phyloP scores from a whole-genome alignment of 1,140 invertebrate genomes.

The Oscheius sp. region DNA sequence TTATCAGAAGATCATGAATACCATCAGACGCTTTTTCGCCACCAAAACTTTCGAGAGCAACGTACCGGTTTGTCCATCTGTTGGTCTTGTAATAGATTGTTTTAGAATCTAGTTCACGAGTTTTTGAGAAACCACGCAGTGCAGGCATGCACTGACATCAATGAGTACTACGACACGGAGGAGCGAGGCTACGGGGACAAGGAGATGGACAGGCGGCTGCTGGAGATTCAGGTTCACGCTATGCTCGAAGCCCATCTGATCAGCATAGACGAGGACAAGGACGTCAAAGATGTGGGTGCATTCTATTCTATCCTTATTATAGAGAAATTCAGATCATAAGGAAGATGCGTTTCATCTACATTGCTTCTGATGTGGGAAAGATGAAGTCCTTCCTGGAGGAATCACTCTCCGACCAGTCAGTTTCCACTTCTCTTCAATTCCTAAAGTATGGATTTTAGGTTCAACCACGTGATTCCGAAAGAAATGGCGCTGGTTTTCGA shows the following conservation, averaged over 20 bases:
- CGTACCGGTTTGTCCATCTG: background rate
- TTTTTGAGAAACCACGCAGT: background rate
- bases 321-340: slow-evolving; percentile 2
- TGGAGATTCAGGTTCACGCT: background rate
- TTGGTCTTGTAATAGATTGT: background rate
- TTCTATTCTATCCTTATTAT: background rate
- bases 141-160: background rate
- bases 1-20: background rate
- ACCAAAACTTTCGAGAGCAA: background rate
- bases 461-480: slow-evolving; percentile 1
- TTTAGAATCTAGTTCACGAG: background rate
- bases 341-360: slow-evolving; percentile 21
- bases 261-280: background rate
- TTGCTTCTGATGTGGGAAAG: background rate
- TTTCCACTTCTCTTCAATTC: background rate
- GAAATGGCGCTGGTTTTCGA: slow-evolving; percentile 20
- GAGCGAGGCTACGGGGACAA: background rate
- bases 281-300: background rate
- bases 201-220: background rate
- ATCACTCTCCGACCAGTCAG: slow-evolving; percentile 13
- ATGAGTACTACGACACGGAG: background rate
- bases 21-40: background rate
- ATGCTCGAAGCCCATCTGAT: background rate
- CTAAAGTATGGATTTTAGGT: slow-evolving; percentile 2
- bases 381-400: slow-evolving; percentile 16